Conservation (phyloP, 2,797 vertebrate genomes). For the Thalassophryne amazonica region DNA sequence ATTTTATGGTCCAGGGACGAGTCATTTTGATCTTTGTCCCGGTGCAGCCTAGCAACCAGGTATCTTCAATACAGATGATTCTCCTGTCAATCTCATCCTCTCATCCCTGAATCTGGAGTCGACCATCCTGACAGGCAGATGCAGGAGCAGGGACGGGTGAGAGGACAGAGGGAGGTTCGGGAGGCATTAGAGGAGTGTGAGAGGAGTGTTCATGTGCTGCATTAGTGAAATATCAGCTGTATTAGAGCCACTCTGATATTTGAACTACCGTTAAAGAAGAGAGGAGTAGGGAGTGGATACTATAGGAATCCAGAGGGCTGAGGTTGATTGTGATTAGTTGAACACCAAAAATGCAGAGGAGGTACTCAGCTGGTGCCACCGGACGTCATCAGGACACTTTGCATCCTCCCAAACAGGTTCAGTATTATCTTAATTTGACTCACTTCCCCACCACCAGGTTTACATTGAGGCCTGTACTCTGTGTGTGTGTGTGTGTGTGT, state of each 20-base stretch:
- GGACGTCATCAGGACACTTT: conserved; percentile 53
- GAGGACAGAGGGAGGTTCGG: conserved; percentile 40
- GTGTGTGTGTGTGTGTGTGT: background rate
- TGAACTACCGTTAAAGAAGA: background rate
- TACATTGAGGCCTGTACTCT: too few species aligned
- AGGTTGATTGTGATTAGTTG: conserved; percentile 1
- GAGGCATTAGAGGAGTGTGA: conserved; percentile 29
- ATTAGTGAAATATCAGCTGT: conserved; percentile 33
- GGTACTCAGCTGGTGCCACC: conserved; percentile 56
- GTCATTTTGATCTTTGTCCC: conserved; percentile 80
- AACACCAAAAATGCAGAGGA: conserved; percentile 62
- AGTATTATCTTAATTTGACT: conserved; percentile 22
- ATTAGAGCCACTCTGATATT: conserved; percentile 18
- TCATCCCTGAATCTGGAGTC: conserved; percentile 18
- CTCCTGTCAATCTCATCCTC: conserved; percentile 45
- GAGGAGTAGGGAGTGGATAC: background rate
- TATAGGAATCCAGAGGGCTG: conserved; percentile 16
- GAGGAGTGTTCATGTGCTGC: conserved; percentile 19
- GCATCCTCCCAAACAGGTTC: conserved; percentile 59
- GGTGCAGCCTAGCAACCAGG: conserved; percentile 83
- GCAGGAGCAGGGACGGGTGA: conserved; percentile 48
- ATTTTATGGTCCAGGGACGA: conserved; percentile 72
- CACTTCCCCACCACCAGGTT: too few species aligned
- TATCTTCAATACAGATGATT: conserved; percentile 77
- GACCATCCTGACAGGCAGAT: conserved; percentile 57